Percentiles rank a stretch among this genome's conserved stretches.
These are phyloP conservation scores for Sinosuthora webbiana DNA, from an alignment of 2,113 vertebrate species.

Conservation along the genomic window DNA sequence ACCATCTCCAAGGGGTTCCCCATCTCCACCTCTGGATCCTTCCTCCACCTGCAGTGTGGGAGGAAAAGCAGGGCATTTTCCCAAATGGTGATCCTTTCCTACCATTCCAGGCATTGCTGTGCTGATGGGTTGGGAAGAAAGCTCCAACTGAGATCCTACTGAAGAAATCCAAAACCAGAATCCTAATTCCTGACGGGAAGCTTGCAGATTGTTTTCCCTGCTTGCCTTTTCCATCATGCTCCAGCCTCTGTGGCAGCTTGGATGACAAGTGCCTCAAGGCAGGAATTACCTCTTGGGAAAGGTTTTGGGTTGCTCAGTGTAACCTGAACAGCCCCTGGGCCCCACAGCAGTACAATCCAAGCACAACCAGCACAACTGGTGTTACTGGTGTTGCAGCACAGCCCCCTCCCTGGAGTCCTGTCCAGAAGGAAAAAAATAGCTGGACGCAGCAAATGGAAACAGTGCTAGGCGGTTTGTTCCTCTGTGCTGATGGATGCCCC, in stretches of 20 bases:
- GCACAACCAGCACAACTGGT: neutral
- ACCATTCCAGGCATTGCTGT: rapidly evolving
- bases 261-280: neutral
- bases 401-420: neutral
- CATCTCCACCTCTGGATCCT: neutral
- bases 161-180: neutral
- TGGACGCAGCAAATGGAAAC: neutral
- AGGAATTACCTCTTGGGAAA: neutral
- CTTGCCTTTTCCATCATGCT: neutral
- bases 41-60: no score
- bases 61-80: neutral
- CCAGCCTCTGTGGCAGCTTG: neutral
- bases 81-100: neutral
- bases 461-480: neutral
- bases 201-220: neutral
- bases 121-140: neutral
- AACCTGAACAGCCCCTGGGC: neutral
- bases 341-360: neutral
- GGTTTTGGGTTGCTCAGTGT: neutral
- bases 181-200: neutral
- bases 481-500: neutral
- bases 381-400: neutral
- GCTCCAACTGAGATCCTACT: neutral
- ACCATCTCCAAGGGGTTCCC: neutral
- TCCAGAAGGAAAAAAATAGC: neutral